Evolutionary conservation across 1,140 invertebrate genomes (phyloP).

Genomic region (Danaus plexippus): DNA sequence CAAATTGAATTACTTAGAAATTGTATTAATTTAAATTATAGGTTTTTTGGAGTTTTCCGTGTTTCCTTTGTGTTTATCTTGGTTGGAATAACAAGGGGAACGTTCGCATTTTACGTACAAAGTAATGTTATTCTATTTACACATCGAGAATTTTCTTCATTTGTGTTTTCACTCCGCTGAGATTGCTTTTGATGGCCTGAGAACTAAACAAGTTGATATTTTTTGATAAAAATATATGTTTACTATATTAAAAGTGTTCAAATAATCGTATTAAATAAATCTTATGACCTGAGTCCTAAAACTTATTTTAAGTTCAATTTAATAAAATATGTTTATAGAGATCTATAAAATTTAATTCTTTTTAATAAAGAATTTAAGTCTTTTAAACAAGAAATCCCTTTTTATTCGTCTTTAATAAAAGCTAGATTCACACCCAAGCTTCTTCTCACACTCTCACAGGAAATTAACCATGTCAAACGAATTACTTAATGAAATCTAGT

Average conservation of each 20-base stretch:
- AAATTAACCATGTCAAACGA: constrained; percentile 1
- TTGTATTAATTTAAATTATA: no score
- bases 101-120: constrained; percentile 21
- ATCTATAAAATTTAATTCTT: neutral
- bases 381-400: no score
- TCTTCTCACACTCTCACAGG: no score
- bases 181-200: constrained; percentile 11
- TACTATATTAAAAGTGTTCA: no score
- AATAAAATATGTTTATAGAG: neutral
- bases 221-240: no score
- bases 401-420: no score
- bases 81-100: constrained; percentile 34
- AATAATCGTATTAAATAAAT: no score
- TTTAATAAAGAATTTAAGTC: no score
- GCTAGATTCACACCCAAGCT: neutral
- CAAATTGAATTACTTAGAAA: no score
- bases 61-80: constrained; percentile 31
- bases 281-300: no score
- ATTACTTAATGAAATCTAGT: constrained; percentile 1
- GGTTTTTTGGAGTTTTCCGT: neutral
- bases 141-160: constrained; percentile 15
- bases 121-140: constrained; percentile 34
- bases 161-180: constrained; percentile 8
- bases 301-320: no score
- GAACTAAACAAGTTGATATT: neutral